Conservation (phyloP, 2,113 vertebrate species). For the Erpornis zantholeuca region DNA sequence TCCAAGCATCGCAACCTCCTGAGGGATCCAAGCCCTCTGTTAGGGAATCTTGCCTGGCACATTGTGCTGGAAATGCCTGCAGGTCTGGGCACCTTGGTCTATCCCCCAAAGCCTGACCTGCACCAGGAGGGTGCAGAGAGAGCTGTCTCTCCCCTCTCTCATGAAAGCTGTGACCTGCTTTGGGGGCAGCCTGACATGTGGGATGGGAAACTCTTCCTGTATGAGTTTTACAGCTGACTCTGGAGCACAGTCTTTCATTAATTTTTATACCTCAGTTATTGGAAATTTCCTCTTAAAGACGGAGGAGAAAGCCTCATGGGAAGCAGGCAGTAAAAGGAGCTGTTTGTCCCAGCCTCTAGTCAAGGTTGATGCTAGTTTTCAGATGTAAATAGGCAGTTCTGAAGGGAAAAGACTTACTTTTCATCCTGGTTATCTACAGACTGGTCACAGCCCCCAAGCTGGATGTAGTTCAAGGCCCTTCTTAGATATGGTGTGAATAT, state of each 20-base stretch:
- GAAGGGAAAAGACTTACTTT: not conserved
- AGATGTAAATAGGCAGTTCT: slow-evolving; percentile 16
- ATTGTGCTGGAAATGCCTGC: not conserved
- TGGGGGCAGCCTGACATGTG: not conserved
- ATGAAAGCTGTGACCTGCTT: not conserved
- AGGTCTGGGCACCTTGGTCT: not conserved
- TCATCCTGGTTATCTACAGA: slow-evolving; percentile 4
- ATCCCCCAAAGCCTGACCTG: not conserved
- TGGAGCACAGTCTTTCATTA: not conserved
- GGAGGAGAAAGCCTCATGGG: not conserved
- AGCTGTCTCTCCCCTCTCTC: not conserved
- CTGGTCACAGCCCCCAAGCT: not conserved
- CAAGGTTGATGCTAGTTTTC: slow-evolving; percentile 16
- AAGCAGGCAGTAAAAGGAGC: slow-evolving; percentile 4
- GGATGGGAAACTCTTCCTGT: fast-evolving
- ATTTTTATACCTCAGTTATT: not conserved
- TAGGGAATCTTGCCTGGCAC: not conserved
- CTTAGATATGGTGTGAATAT: not conserved
- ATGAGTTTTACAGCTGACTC: not conserved
- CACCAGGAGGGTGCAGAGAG: not conserved
- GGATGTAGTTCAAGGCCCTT: slow-evolving; percentile 14
- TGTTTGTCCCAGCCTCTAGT: not conserved
- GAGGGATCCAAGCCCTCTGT: fast-evolving
- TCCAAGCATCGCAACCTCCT: not conserved
- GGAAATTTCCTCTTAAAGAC: slow-evolving; percentile 4